Evolutionary conservation across 1,140 invertebrate species (phyloP).

Genomic region (Bombus confusus): DNA sequence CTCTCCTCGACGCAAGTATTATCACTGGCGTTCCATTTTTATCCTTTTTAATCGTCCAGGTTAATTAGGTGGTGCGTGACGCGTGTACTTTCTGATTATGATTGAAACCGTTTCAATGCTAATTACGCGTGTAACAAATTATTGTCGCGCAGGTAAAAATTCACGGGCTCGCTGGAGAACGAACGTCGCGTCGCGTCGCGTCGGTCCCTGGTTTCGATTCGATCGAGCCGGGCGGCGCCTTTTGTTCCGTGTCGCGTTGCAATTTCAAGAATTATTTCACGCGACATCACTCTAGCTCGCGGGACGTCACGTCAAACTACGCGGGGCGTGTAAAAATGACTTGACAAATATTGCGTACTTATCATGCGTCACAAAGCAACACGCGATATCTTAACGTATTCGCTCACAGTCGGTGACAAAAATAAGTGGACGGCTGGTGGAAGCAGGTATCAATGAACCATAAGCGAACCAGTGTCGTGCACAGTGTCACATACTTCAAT

Average conservation of each 20-base stretch:
- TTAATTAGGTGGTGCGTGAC: not conserved
- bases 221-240: not conserved
- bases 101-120: not conserved
- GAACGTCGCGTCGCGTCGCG: no score
- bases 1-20: no score
- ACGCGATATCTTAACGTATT: constrained; percentile 12
- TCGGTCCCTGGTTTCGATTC: not conserved
- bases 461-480: no score
- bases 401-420: not conserved
- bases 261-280: constrained; percentile 42
- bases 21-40: no score
- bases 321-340: constrained; percentile 30
- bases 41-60: no score
- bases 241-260: constrained; percentile 27
- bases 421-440: no score
- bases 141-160: not conserved
- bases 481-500: no score
- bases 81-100: not conserved
- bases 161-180: no score
- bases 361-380: constrained; percentile 8
- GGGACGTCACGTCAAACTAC: constrained; percentile 21
- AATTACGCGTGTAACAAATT: not conserved
- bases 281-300: constrained; percentile 11
- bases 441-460: no score
- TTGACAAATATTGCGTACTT: constrained; percentile 35